phyloP scores from a whole-genome alignment of 2,888 invertebrate species.

The Argynnis bischoffii region DNA sequence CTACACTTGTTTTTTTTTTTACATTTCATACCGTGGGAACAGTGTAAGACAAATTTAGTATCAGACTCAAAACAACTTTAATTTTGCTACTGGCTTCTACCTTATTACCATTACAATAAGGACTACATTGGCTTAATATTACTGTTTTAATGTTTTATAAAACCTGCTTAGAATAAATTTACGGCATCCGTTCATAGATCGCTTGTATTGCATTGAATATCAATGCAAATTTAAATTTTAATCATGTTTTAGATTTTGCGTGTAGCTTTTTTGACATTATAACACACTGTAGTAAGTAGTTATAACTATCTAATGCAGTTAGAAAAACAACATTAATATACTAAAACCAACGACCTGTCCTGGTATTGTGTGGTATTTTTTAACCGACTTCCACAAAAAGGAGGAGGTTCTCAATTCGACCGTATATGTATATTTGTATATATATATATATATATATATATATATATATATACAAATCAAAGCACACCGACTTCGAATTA shows the following conservation, averaged over 20 bases:
- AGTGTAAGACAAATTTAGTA: slow-evolving; percentile 19
- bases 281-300: background rate
- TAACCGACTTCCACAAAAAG: no score
- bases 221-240: slow-evolving; percentile 21
- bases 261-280: background rate
- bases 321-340: no score
- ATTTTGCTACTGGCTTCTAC: background rate
- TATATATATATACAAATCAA: no score
- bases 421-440: no score
- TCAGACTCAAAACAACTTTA: slow-evolving; percentile 8
- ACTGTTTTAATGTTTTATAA: background rate
- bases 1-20: slow-evolving; percentile 5
- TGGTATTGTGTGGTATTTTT: no score
- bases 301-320: no score
- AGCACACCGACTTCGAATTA: no score
- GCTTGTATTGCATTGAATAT: slow-evolving; percentile 24
- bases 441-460: no score
- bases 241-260: slow-evolving; percentile 10
- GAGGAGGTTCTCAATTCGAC: no score
- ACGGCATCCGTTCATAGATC: slow-evolving; percentile 30
- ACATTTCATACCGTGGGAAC: slow-evolving; percentile 28
- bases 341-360: no score
- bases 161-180: slow-evolving; percentile 36
- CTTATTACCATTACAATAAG: background rate
- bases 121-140: background rate